These are phyloP conservation scores for Taphrorychus bicolor DNA, from an alignment of 2,888 invertebrate species.

Conservation along the genomic window DNA sequence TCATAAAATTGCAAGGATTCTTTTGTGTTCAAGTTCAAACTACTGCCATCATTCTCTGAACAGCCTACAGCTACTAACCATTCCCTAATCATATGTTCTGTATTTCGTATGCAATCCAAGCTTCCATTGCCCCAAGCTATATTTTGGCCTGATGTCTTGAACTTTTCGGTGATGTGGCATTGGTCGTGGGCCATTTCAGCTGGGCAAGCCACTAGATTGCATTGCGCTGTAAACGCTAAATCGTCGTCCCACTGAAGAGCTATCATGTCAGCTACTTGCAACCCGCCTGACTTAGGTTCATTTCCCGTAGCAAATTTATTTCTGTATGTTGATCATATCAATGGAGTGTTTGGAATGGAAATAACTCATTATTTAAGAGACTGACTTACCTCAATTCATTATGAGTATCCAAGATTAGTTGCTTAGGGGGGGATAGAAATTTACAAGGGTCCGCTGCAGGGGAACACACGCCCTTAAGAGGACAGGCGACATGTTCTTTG, in stretches of 20 bases:
- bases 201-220: constrained; percentile 15
- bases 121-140: constrained; percentile 13
- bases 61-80: too few species aligned
- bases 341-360: too few species aligned
- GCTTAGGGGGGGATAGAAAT: not conserved
- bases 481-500: not conserved
- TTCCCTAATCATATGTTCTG: too few species aligned
- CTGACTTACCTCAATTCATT: constrained; percentile 9
- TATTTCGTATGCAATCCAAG: too few species aligned
- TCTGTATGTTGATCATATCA: too few species aligned
- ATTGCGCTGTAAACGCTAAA: constrained; percentile 13
- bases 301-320: constrained; percentile 20
- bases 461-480: not conserved
- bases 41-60: too few species aligned
- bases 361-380: too few species aligned
- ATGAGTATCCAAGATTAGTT: not conserved
- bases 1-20: too few species aligned
- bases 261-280: constrained; percentile 26
- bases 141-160: constrained; percentile 17
- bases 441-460: not conserved
- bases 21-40: too few species aligned
- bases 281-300: not conserved
- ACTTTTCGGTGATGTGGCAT: constrained; percentile 8
- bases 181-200: constrained; percentile 9
- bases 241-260: constrained; percentile 20